phyloP scores from a whole-genome alignment of 2,888 invertebrate genomes.

The Euplagia quadripunctaria region DNA sequence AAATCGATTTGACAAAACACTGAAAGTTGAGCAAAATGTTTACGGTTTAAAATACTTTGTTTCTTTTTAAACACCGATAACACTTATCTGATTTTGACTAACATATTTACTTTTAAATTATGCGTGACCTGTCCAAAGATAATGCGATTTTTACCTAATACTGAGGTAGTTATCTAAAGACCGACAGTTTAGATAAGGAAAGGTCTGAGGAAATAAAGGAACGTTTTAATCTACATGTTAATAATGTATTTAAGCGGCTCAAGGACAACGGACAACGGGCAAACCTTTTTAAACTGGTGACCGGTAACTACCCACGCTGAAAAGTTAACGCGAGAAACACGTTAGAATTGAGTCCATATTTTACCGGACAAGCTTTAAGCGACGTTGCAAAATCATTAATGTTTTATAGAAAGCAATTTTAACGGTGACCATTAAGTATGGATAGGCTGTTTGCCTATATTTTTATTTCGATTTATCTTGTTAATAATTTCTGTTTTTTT shows the following conservation, averaged over 20 bases:
- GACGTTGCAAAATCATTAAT: neutral
- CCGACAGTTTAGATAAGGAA: constrained; percentile 13
- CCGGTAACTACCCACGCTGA: neutral
- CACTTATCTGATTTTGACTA: neutral
- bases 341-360: constrained; percentile 4
- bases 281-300: neutral
- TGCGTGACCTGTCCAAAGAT: constrained; percentile 23
- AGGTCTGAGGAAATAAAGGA: constrained; percentile 23
- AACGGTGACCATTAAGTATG: neutral
- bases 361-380: constrained; percentile 1
- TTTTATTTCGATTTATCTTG: neutral
- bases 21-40: neutral
- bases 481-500: neutral
- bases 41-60: neutral
- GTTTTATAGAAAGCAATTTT: constrained; percentile 2
- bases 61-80: neutral
- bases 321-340: constrained; percentile 1
- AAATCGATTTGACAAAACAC: neutral
- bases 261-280: neutral
- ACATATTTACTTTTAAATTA: constrained; percentile 20
- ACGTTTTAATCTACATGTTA: constrained; percentile 11
- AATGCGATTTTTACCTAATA: constrained; percentile 7
- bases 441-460: neutral
- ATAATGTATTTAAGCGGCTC: constrained; percentile 14
- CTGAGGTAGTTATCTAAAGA: constrained; percentile 24